Conservation (phyloP, 1,140 invertebrate species). For the Drosophila sulfurigaster region DNA sequence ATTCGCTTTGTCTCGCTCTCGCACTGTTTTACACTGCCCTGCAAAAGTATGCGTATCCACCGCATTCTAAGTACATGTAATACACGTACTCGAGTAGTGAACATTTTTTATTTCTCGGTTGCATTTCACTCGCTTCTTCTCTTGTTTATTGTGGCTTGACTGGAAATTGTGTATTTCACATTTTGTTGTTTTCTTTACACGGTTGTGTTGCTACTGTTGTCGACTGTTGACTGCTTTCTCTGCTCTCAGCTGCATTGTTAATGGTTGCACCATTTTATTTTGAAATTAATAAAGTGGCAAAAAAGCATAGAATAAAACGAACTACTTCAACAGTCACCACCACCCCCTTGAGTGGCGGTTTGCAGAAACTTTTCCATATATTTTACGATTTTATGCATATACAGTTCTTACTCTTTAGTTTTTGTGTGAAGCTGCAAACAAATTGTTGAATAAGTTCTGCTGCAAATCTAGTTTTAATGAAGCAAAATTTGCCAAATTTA, state of each 20-base stretch:
- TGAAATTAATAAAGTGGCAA: conserved; percentile 79
- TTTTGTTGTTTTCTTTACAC: conserved; percentile 24
- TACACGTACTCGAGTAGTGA: conserved; percentile 67
- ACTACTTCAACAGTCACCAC: conserved; percentile 38
- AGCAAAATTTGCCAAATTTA: conserved; percentile 29
- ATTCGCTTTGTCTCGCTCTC: conserved; percentile 1
- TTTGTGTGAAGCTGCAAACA: conserved; percentile 23
- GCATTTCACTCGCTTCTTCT: conserved; percentile 44
- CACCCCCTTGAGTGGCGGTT: conserved; percentile 30
- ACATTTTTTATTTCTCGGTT: conserved; percentile 61
- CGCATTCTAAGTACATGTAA: conserved; percentile 55
- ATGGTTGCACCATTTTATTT: conserved; percentile 76
- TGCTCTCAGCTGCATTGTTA: conserved; percentile 59
- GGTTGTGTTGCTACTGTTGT: conserved; percentile 14
- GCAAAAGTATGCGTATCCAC: conserved; percentile 40
- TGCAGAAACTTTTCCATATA: conserved; percentile 44
- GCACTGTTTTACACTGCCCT: conserved; percentile 54
- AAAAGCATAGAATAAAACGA: conserved; percentile 60
- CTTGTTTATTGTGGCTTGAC: conserved; percentile 65
- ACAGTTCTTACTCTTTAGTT: conserved; percentile 24
- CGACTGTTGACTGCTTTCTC: conserved; percentile 25
- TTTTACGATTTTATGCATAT: conserved; percentile 25
- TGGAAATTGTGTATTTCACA: conserved; percentile 9
- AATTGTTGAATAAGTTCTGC: conserved; percentile 39
- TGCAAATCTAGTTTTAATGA: conserved; percentile 47